Conservation (phyloP, 2,113 vertebrate genomes). For the Rhinopomastus cyanomelas region DNA sequence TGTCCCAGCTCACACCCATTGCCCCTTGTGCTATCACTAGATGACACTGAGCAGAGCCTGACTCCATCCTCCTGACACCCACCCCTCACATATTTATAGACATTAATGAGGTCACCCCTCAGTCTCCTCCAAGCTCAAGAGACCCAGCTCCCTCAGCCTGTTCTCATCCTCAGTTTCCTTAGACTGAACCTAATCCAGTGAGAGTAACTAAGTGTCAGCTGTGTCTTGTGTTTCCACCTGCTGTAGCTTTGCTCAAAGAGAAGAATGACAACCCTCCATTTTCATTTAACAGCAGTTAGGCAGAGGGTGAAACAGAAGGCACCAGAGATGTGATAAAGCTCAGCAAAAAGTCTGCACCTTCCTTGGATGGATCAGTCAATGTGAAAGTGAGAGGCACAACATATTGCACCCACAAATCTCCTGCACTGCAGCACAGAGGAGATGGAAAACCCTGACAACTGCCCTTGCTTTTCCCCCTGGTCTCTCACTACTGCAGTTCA, state of each 20-base stretch:
- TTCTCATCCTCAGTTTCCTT: too few relatives aligned
- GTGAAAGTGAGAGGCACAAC: neutral
- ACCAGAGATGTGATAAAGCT: neutral
- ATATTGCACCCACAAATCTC: neutral
- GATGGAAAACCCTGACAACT: neutral
- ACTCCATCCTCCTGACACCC: too few relatives aligned
- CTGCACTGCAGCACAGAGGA: rapidly evolving
- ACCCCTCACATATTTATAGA: too few relatives aligned
- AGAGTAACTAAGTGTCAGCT: neutral
- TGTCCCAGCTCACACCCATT: too few relatives aligned
- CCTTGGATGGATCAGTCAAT: neutral
- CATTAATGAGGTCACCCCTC: too few relatives aligned
- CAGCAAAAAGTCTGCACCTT: neutral
- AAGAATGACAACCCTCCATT: neutral
- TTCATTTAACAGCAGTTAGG: neutral
- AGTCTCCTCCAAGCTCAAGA: too few relatives aligned
- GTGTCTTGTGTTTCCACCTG: neutral
- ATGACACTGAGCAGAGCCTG: too few relatives aligned
- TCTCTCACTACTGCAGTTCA: neutral
- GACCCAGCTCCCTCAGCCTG: too few relatives aligned
- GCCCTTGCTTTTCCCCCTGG: neutral
- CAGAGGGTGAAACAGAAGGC: neutral
- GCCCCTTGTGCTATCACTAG: too few relatives aligned
- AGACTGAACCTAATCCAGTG: neutral
- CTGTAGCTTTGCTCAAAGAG: neutral